Base-by-base conservation (phyloP, 2,113 vertebrate species). In the Jaculus jaculus region DNA sequence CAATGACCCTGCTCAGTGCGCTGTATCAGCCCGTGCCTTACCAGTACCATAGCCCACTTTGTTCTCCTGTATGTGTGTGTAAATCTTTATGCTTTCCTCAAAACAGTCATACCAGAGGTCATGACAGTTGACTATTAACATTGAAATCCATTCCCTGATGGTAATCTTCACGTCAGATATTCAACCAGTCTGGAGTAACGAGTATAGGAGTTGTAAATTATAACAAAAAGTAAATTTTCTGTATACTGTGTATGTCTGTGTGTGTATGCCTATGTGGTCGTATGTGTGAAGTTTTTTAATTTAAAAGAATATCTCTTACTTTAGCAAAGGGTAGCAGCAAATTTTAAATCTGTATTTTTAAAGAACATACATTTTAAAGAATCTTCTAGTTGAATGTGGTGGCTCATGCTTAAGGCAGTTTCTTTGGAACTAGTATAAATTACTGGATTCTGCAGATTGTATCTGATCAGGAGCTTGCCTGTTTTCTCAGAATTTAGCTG, bases 311-410 rank as follows among this genome's bases (percentile, higher is more conserved):
- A 26, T 83, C 15, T 89, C 39, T 93, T 65, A 39, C 11, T 77
- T 86, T 82, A 84, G 84, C 87, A 54, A 73, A 94, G 47, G 21
- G 39, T 91, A 87, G 66, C 21, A 37, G 13, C 39, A 66, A 73
- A 54, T 78, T 78, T 78, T 78, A 54, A 87, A 77, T 60, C 20
- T 92, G 0, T 60, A 83, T 96, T 89, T 16, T 92, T 66, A 93
- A 92, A 81, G 54, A 92, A 37, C 87, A 87, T 84, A 47, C 15
- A 72, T 37, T 72, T 72, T 21, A 37, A 37, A 75, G 24, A 75
- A 34, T 90, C 84, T 75, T 75, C 58, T 87, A 47, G 15, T 32
- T 85, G 13, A 28, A 30, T 9, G 26, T 71, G 32, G 26, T 15
- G 69, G 68, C 47, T 71, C 8, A 18, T 18, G n/a, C 51, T 84